A percentile compares a stretch with the other conserved stretches of the same genome.
Conservation (phyloP, 1,140 invertebrate genomes). For the Mizuhopecten yessoensis region DNA sequence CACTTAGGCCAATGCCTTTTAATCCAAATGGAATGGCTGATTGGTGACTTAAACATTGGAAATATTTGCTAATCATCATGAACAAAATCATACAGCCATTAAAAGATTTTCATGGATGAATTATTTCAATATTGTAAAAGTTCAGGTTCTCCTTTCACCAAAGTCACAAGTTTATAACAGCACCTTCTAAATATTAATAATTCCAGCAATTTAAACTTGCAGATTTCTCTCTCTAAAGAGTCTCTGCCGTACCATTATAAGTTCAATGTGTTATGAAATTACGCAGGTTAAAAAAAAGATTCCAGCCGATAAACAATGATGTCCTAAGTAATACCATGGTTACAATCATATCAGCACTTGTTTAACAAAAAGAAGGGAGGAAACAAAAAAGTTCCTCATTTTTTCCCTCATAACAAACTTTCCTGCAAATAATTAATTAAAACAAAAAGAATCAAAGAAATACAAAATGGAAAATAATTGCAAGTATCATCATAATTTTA, state of each 20-base stretch:
- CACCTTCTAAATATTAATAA: too few relatives aligned
- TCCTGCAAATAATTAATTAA: not conserved
- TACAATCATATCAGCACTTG: constrained; percentile 1
- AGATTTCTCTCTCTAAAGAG: too few relatives aligned
- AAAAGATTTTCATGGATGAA: not conserved
- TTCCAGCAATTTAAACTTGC: too few relatives aligned
- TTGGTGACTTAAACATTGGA: not conserved
- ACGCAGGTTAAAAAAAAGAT: not conserved
- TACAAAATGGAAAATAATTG: constrained; percentile 21
- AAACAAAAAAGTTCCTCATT: not conserved
- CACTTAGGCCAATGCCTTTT: not conserved
- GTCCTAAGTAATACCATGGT: not conserved
- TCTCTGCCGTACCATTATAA: too few relatives aligned
- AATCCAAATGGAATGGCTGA: not conserved
- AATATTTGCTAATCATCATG: too few relatives aligned
- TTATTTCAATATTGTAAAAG: not conserved
- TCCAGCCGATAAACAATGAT: not conserved
- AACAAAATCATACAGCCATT: not conserved
- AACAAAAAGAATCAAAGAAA: constrained; percentile 1
- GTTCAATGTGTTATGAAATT: too few relatives aligned
- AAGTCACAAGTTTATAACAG: too few relatives aligned
- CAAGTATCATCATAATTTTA: constrained; percentile 29
- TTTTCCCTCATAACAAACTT: constrained; percentile 6
- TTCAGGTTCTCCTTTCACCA: too few relatives aligned
- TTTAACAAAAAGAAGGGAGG: not conserved